Base-by-base conservation (phyloP, 35 echinoderm and acorn worm species). In the Ophiothrix spiculata region DNA sequence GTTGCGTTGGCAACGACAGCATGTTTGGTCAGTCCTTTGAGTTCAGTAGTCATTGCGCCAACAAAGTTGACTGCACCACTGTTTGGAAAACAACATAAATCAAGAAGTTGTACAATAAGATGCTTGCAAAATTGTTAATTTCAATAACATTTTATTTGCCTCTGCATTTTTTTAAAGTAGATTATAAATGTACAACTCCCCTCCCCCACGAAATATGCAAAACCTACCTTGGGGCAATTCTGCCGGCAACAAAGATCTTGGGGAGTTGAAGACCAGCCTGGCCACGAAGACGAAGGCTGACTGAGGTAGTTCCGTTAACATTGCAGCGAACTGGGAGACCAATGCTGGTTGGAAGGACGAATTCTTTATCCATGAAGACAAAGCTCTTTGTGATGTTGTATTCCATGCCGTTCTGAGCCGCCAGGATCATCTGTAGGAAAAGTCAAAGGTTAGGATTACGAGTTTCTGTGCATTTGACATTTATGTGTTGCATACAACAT, bases 301-400 rank as follows among this genome's bases (percentile, higher is more conserved):
- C 45, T 41, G 91, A 86, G 34, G 92, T 76, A 40, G 96, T 85
- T 74, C 96, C 92, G 56, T 94, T 99, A 40, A 93, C 64, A 64
- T 88, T 86, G 86, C 92, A 91, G 86, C 94, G 94, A 8, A 99
- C 37, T 40, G 96, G 96, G 38, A 99, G 81, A 99, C 96, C 96
- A 86, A 93, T 78, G 74, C 89, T 87, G 77, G 96, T 93, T 63
- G 96, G 96, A 6, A 99, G 37, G 37, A 99, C 84, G 46, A 88
- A 87, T 33, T 88, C 82, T 49, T 86, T 85, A 36, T 99, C 89
- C 86, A 94, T 41, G 79, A 99, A 91, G 32, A 99, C 79, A 29
- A 86, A 79, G 45, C 84, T 91, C 39, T 88, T 69, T 23, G 96
- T 99, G 64, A 89, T 94, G 86, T 99, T 99, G 32, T 88, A 38